Evolutionary conservation across 2,888 invertebrate genomes (phyloP).

Genomic region (Criorhina ranunculi): DNA sequence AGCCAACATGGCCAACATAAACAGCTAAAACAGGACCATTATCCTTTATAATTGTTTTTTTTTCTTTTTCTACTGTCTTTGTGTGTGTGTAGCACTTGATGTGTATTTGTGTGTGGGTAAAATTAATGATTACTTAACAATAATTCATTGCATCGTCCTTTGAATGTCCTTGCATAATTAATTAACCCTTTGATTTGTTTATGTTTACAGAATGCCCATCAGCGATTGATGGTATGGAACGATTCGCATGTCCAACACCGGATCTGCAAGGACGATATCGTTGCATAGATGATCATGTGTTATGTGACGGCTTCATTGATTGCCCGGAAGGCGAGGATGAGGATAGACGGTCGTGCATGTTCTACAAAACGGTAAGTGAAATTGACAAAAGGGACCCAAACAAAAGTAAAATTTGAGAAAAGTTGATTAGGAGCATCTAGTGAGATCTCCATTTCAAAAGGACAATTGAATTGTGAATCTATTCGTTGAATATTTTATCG

Average conservation of each 20-base stretch:
- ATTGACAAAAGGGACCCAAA: not conserved
- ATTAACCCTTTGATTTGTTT: constrained; percentile 21
- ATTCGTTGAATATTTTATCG: constrained; percentile 19
- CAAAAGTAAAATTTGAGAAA: not conserved
- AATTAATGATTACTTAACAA: not conserved
- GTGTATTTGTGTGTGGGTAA: not conserved
- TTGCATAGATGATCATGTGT: constrained; percentile 97
- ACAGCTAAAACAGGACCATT: constrained; percentile 51
- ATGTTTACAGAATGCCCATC: constrained; percentile 92
- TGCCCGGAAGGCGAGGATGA: constrained; percentile 97
- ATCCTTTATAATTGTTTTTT: constrained; percentile 35
- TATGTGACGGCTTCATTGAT: constrained; percentile 97
- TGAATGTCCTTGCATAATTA: constrained; percentile 39
- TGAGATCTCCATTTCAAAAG: constrained; percentile 22
- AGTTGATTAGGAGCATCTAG: constrained; percentile 5
- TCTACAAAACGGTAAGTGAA: constrained; percentile 95
- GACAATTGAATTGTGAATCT: constrained; percentile 12
- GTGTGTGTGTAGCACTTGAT: not conserved
- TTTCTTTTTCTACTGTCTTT: not conserved
- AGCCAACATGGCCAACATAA: constrained; percentile 15
- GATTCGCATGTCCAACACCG: constrained; percentile 96
- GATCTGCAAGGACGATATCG: constrained; percentile 96
- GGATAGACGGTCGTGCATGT: constrained; percentile 97
- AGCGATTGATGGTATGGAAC: constrained; percentile 96
- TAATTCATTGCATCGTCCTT: constrained; percentile 11